Evolutionary conservation across 1,140 invertebrate species (phyloP), one percentile per base, ranked within the genome.

Genomic region (Nylanderia fulva): DNA sequence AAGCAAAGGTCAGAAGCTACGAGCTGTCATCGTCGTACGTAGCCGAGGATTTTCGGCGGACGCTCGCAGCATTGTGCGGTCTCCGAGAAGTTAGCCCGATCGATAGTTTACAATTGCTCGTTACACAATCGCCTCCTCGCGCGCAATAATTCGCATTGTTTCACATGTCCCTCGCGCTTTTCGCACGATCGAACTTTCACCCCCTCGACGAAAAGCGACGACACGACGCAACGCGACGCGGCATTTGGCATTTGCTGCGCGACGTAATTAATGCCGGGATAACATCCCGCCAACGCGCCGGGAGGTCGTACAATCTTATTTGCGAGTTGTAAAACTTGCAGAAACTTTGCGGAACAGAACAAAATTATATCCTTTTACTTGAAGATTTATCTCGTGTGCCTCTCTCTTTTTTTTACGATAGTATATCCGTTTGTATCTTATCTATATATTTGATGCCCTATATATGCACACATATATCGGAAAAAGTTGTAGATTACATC

Each of bases 231-330:
- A n/a, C n/a, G n/a, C n/a, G n/a, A n/a, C 68, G 36, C 29, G 13
- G 13, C 66, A 60, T 82, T 82, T 82, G 64, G 52, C 66, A 82
- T 82, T 82, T 82, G 66, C 63, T 4, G 54, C 29, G 77, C 36
- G 48, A 27, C 36, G 24, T 58, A 71, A 82, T 82, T 71, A 71
- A 82, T 48, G 24, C 52, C 64, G 33, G 18, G 52, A 82, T 71
- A 82, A 82, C 52, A 72, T 42, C 24, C 36, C 77, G 66, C 66
- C 77, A 58, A 71, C 66, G 52, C 66, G 52, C 39, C 21, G 21
- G 15, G 27, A 36, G 13, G 29, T 39, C 11, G 15, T 15, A 5
- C 18, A 24, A 1, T 24, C 29, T 11, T 27, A 42, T 27, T n/a
- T 18, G 21, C 9, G 4, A 68, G 24, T 0, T 5, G 18, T 48